Conservation (phyloP, 2,888 invertebrate species). For the Litoditis marina region DNA sequence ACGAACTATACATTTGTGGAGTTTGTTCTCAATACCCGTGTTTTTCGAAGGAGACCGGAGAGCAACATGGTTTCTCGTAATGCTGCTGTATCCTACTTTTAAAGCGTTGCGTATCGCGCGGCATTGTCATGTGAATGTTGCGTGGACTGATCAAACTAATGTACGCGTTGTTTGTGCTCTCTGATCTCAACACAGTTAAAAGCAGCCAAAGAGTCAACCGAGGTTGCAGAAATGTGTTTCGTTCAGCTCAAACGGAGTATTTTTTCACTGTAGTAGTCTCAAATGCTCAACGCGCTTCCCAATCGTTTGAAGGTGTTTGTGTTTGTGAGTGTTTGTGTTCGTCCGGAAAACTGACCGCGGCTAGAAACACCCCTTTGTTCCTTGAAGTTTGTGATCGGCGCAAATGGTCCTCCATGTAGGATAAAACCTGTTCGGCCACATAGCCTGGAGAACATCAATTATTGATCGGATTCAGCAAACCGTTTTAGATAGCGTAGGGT, state of each 20-base stretch:
- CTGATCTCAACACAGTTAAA: too few relatives aligned
- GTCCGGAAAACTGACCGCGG: constrained; percentile 21
- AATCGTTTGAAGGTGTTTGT: not conserved
- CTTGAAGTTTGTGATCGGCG: constrained; percentile 7
- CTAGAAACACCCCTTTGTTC: constrained; percentile 29
- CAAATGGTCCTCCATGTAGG: constrained; percentile 31
- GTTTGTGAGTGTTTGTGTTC: not conserved
- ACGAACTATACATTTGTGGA: not conserved
- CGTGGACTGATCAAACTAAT: too few relatives aligned
- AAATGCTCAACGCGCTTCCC: too few relatives aligned
- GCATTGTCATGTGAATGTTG: too few relatives aligned
- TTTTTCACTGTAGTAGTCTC: too few relatives aligned
- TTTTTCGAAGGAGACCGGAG: too few relatives aligned
- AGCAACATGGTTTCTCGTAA: too few relatives aligned
- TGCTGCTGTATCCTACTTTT: too few relatives aligned
- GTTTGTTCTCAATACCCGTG: too few relatives aligned
- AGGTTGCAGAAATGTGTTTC: not conserved
- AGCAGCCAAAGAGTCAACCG: not conserved
- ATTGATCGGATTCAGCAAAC: not conserved
- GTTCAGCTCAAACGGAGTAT: too few relatives aligned
- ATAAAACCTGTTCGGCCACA: constrained; percentile 27
- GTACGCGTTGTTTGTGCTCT: too few relatives aligned
- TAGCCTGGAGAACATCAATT: constrained; percentile 21
- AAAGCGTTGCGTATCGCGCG: too few relatives aligned
- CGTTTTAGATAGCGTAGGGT: not conserved